Percentiles rank a stretch among this genome's conserved stretches.
Evolutionary conservation across 2,113 vertebrate species (phyloP).

Genomic region (Perognathus longimembris): DNA sequence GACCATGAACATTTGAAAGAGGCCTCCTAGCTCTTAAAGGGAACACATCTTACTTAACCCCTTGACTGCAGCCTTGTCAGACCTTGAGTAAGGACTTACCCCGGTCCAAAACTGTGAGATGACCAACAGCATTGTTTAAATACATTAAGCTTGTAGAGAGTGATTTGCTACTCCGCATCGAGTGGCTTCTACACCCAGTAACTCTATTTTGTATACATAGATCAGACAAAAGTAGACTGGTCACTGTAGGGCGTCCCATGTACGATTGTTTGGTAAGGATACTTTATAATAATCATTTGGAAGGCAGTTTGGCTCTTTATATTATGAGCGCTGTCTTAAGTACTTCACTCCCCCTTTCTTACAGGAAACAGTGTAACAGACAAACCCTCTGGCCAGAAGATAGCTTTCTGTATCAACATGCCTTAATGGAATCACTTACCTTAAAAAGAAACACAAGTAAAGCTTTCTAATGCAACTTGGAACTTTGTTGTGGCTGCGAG

Average conservation of each 20-base stretch:
- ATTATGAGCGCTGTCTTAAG: background rate
- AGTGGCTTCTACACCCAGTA: background rate
- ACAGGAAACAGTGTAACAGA: background rate
- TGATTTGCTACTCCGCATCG: background rate
- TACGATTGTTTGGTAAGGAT: background rate
- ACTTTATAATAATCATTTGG: background rate
- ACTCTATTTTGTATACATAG: background rate
- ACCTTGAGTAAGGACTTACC: background rate
- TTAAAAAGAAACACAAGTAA: constrained; percentile 19
- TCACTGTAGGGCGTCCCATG: background rate
- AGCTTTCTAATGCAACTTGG: background rate
- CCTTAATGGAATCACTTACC: constrained; percentile 19
- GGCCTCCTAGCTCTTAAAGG: background rate
- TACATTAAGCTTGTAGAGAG: background rate
- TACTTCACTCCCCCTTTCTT: background rate
- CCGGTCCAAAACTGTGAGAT: background rate
- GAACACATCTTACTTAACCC: background rate
- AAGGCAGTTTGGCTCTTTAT: background rate
- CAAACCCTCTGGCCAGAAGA: background rate
- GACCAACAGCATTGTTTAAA: background rate
- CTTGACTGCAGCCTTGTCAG: background rate
- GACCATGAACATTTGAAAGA: background rate
- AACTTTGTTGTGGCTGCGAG: background rate
- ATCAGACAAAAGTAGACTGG: background rate
- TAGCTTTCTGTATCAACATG: background rate